Evolutionary conservation across 64 coral and sea anemone genomes (phyloP), one percentile per base, ranked within the genome.

Genomic region (Acropora tenuis): DNA sequence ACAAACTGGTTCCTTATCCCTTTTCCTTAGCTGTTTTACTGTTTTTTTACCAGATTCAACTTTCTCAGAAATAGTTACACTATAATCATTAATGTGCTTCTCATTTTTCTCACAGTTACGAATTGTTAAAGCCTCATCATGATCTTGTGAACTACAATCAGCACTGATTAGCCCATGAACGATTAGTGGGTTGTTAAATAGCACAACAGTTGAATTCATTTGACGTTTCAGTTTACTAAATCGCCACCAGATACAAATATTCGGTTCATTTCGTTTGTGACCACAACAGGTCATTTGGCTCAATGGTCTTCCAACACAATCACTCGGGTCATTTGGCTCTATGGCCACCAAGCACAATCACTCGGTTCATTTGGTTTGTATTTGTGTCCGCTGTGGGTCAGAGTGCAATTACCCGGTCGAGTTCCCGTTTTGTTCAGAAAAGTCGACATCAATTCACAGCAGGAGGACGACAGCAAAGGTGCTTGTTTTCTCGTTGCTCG

Each of bases 371-470:
- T 63, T 63, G 8, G 59, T 30, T 30, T 30, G 30, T 30, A 30
- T 63, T 63, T 79, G 47, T 79, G 77, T n/a, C 77, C 77, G 55
- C 77, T 53, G 55, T 49, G 30, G 77, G 77, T 79, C 48, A 79
- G 77, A 79, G 77, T 30, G 55, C 77, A 79, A 79, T 79, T 0
- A 79, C 77, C 30, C n/a, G 77, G 50, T 79, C 55, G 43, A 53
- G 47, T 86, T 55, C 30, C 30, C 30, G 60, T 41, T 86, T 86
- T 86, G 82, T 44, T 84, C 67, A 84, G 81, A n/a, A 84, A 84
- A 53, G 58, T 12, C 50, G 5, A 55, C 50, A 55, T 2, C 50
- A 0, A 9, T 5, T 55, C 50, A 55, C 15, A 13, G 30, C 30
- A 30, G 30, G 30, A 30, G 30, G 30, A 30, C 30, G 30, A 30